Base-by-base conservation (phyloP, 2,888 invertebrate species). In the Sabatieria punctata region DNA sequence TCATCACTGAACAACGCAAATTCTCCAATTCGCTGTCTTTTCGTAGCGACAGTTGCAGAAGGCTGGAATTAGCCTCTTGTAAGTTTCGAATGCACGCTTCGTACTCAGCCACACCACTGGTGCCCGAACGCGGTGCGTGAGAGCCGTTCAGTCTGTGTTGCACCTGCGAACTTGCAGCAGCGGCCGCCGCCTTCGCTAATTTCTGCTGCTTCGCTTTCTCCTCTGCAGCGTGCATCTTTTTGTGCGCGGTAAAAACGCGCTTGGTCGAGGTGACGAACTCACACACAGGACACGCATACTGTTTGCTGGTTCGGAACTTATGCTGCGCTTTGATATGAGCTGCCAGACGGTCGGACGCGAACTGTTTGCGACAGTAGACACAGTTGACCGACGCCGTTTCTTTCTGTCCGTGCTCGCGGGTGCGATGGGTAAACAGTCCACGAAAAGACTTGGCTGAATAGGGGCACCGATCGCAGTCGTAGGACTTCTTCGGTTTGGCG, bases 41-140 rank as follows among this genome's bases (percentile, higher is more conserved):
- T 4, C 43, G 43, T 8, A 18, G n/a, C 3, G 11, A 30, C 43
- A 43, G 43, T 8, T 11, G 27, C 21, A 43, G 30, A 21, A 43
- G 33, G 18, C 33, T 19, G 33, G 43, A 6, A 22, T 43, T 43
- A 22, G 43, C 43, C 30, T n/a, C 15, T 33, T 43, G 43, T 22
- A 43, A 33, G 24, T 43, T 30, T 18, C 24, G 25, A 2, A 43
- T 4, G 22, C 19, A 21, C 6, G 2, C 41, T 13, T 19, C 41
- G n/a, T n/a, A n/a, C n/a, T n/a, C n/a, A n/a, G n/a, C n/a, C n/a
- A n/a, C n/a, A n/a, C n/a, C n/a, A n/a, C n/a, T n/a, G n/a, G n/a
- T n/a, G n/a, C n/a, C n/a, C n/a, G n/a, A n/a, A n/a, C n/a, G n/a
- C n/a, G n/a, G n/a, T n/a, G n/a, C n/a, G n/a, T n/a, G n/a, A 11